Conservation (phyloP, 2,113 vertebrate genomes). For the Hippolais icterina region DNA sequence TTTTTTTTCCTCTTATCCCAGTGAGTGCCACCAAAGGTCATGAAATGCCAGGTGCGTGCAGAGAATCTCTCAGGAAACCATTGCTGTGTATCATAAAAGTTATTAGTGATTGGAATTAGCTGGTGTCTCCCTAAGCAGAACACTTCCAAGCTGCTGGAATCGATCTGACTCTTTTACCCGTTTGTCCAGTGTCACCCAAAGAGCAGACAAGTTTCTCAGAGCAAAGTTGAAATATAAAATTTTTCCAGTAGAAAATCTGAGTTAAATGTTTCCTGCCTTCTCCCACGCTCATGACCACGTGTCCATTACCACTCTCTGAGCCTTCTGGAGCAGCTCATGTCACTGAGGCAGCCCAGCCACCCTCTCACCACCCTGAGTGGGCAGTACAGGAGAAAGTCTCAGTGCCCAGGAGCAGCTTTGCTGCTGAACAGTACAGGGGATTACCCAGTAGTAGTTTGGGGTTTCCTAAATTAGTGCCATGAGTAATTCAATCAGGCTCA, state of each 20-base stretch:
- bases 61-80: not conserved
- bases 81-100: not conserved
- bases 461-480: not conserved
- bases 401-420: not conserved
- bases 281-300: not conserved
- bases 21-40: not conserved
- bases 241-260: not conserved
- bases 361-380: not conserved
- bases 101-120: not conserved
- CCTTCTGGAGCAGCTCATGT: not conserved
- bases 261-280: not conserved
- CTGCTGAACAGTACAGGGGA: not conserved
- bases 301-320: not conserved
- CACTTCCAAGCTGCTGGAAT: not conserved
- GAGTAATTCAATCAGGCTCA: not conserved
- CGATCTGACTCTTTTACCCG: not conserved
- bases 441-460: not conserved
- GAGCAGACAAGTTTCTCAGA: not conserved
- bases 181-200: not conserved
- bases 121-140: not conserved
- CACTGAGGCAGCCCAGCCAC: not conserved
- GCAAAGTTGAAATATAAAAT: not conserved
- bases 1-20: not conserved
- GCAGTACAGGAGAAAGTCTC: not conserved
- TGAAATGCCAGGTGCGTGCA: fast-evolving